Base-by-base conservation (phyloP, 2,888 invertebrate species). In the Cephus rjabovi region DNA sequence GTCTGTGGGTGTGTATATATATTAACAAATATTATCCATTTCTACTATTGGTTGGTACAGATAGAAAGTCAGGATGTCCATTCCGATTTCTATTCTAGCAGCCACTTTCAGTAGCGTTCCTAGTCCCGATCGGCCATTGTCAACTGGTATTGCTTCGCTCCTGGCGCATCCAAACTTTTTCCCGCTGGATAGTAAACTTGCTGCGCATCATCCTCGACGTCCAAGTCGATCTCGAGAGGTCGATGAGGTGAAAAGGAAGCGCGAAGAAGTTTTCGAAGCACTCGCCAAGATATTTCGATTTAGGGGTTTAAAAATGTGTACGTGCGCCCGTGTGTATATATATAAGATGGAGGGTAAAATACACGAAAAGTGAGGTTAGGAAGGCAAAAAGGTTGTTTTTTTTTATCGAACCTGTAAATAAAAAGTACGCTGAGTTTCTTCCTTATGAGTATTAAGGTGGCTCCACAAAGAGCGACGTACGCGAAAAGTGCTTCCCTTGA, bases 401-500 rank as follows among this genome's bases (percentile, higher is more conserved):
- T 40, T 74, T 73, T 76, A 80, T 81, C 79, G 79, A 78, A 77
- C 76, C 80, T 35, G 78, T 79, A 79, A 81, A 81, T 82, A 83
- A 80, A 79, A 79, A 80, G 75, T n/a, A 33, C 15, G 15, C 15
- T 6, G 31, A 33, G 68, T 75, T 56, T 75, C 75, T 73, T 75
- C 73, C 75, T 77, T 75, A 69, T 40, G 40, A 79, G 77, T 68
- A 68, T 76, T 76, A 76, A 75, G 76, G 74, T 74, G 74, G 76
- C 34, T 74, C 37, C 68, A 12, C 74, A 71, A 76, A 74, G 74
- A 71, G 33, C 30, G 33, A 71, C 71, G 30, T 15, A 2, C 31
- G 33, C 30, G 35, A 23, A 71, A 34, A 56, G 23, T 23, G 56
- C 23, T 56, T 56, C 56, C 23, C 23, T 56, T 2, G 56, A 56